A percentile compares a stretch with the other conserved stretches of the same genome.
Evolutionary conservation across 2,797 vertebrate species (phyloP).

Genomic region (Lagothrix lagotricha): DNA sequence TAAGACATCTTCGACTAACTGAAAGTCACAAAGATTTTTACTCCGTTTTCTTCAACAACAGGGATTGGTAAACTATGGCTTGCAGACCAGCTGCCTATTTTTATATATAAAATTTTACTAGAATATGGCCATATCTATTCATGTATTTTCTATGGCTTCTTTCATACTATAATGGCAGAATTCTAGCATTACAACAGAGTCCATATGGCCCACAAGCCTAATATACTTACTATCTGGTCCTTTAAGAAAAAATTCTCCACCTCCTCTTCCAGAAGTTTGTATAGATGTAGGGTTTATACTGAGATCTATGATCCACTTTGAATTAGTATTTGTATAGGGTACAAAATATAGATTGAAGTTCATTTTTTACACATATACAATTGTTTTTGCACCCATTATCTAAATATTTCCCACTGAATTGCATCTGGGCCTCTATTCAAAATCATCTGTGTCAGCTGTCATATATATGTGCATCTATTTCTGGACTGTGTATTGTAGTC

Average conservation of each 20-base stretch:
- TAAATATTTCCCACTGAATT: neutral
- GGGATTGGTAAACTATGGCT: neutral
- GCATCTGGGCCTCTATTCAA: neutral
- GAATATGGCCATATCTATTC: neutral
- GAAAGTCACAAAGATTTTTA: neutral
- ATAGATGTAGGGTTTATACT: neutral
- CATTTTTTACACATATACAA: neutral
- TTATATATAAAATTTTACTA: neutral
- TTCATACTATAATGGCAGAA: neutral
- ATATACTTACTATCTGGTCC: neutral
- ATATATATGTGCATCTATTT: neutral
- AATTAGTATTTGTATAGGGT: neutral
- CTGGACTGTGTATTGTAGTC: neutral
- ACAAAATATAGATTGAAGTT: neutral
- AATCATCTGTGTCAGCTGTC: neutral
- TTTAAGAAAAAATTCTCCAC: neutral
- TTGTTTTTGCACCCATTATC: neutral
- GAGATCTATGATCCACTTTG: neutral
- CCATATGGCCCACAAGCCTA: neutral
- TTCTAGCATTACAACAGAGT: neutral
- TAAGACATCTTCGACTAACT: neutral
- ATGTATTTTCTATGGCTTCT: neutral
- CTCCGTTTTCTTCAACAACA: neutral
- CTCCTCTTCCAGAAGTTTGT: neutral
- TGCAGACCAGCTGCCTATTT: neutral